phyloP scores from a whole-genome alignment of 1,140 invertebrate species.

The Listronotus oregonensis region DNA sequence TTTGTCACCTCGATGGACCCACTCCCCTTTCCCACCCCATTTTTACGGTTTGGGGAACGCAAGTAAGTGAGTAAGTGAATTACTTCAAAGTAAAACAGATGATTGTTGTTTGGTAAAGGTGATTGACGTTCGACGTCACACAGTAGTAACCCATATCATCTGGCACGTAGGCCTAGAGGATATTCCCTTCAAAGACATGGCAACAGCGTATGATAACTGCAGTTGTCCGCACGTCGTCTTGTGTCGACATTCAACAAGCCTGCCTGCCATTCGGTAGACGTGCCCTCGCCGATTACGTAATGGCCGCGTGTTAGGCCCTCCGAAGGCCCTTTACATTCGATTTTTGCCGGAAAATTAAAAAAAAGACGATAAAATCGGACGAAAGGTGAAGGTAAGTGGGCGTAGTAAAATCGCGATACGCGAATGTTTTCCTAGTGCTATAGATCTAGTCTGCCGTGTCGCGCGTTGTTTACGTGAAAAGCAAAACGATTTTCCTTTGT shows the following conservation, averaged over 20 bases:
- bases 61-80: no score
- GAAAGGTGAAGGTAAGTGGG: background rate
- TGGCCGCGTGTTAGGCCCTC: conserved; percentile 22
- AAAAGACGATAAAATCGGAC: background rate
- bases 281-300: conserved; percentile 37
- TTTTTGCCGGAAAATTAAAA: conserved; percentile 10
- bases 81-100: no score
- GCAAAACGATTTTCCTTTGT: conserved; percentile 33
- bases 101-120: no score
- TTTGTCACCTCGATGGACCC: no score
- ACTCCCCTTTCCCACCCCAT: no score
- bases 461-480: conserved; percentile 26
- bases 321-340: conserved; percentile 4
- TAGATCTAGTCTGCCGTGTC: background rate
- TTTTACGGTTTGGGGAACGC: no score
- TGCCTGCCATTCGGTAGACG: conserved; percentile 31
- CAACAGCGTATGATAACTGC: conserved; percentile 20
- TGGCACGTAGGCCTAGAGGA: conserved; percentile 24
- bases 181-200: conserved; percentile 27
- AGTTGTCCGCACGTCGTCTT: conserved; percentile 34
- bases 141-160: background rate
- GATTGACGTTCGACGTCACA: no score
- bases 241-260: conserved; percentile 37
- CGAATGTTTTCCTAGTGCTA: conserved; percentile 1
- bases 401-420: conserved; percentile 5